A percentile compares a stretch with the other conserved stretches of the same genome.
Conservation (phyloP, 2,113 vertebrate genomes). For the Argyrosomus japonicus region DNA sequence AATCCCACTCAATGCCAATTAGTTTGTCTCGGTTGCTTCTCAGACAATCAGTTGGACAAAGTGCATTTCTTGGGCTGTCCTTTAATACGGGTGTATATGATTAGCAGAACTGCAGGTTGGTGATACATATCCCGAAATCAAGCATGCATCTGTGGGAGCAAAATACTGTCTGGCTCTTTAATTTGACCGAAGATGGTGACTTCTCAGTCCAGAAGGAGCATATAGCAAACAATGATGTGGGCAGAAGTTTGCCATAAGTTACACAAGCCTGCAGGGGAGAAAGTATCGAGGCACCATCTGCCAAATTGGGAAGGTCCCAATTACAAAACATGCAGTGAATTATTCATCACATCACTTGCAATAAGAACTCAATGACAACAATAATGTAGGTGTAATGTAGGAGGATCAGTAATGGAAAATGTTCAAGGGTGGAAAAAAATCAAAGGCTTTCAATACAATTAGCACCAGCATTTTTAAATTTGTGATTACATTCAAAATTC, state of each 20-base stretch:
- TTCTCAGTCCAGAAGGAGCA: constrained; percentile 49
- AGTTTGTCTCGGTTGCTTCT: constrained; percentile 37
- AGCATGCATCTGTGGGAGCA: not conserved
- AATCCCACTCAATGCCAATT: constrained; percentile 62
- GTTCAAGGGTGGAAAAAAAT: constrained; percentile 3
- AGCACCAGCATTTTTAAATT: not conserved
- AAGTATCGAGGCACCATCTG: constrained; percentile 61
- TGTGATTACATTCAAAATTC: not conserved
- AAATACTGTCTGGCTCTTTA: constrained; percentile 24
- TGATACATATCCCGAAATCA: constrained; percentile 27
- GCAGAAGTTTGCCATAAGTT: constrained; percentile 64
- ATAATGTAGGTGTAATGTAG: constrained; percentile 2
- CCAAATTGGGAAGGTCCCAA: constrained; percentile 48
- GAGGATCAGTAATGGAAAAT: constrained; percentile 21
- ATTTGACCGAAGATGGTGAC: constrained; percentile 14
- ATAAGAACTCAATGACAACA: constrained; percentile 26
- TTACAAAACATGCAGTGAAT: constrained; percentile 49
- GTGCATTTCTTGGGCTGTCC: constrained; percentile 15
- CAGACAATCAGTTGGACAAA: constrained; percentile 45
- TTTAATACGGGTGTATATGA: constrained; percentile 1
- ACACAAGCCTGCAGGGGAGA: constrained; percentile 47
- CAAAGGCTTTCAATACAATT: constrained; percentile 20
- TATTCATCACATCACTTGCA: constrained; percentile 52
- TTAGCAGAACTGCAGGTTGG: constrained; percentile 7
- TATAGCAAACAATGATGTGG: constrained; percentile 59